Conservation (phyloP, 1,140 invertebrate species). For the Stenopsyche tienmushanensis region DNA sequence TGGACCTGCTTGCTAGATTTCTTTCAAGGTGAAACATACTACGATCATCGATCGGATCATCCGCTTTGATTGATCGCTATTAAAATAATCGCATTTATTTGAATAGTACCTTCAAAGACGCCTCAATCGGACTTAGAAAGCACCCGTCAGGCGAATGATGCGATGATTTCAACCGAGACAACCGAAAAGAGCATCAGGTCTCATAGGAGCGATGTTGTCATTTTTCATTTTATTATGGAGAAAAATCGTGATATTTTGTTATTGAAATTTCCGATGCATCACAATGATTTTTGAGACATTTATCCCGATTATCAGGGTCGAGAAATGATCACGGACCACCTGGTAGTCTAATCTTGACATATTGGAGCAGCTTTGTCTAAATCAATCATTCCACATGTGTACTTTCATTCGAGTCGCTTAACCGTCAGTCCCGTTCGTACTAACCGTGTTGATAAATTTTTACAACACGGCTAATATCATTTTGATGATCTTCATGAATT, state of each 20-base stretch:
- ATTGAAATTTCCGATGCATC: too few relatives aligned
- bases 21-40: constrained; percentile 20
- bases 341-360: background rate
- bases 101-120: too few relatives aligned
- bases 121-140: too few relatives aligned
- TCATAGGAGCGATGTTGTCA: too few relatives aligned
- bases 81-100: too few relatives aligned
- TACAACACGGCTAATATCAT: background rate
- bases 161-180: too few relatives aligned
- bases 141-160: too few relatives aligned
- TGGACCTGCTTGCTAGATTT: constrained; percentile 26
- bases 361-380: background rate
- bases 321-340: background rate
- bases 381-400: background rate
- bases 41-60: too few relatives aligned
- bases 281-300: too few relatives aligned
- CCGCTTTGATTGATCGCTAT: background rate
- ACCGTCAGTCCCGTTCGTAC: background rate
- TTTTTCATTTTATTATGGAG: too few relatives aligned
- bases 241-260: too few relatives aligned
- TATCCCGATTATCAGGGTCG: background rate
- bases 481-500: background rate
- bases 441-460: background rate
- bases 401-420: background rate
- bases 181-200: too few relatives aligned